Conservation (phyloP, 2,797 vertebrate species). For the Bucorvus abyssinicus region DNA sequence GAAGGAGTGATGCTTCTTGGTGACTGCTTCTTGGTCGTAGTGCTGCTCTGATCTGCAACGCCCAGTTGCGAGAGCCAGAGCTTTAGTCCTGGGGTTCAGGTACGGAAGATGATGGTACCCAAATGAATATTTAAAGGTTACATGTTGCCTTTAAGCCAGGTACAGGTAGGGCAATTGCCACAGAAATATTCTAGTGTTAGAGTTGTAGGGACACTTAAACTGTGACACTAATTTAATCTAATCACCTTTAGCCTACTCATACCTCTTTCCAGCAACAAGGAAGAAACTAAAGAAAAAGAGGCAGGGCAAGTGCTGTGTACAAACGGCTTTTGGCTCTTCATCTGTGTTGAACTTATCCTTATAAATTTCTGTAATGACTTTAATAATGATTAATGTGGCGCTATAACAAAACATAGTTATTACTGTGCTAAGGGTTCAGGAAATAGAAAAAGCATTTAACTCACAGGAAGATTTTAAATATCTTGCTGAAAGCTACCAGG, state of each 20-base stretch:
- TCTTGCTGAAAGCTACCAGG: constrained; percentile 48
- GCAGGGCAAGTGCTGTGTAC: neutral
- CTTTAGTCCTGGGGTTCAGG: neutral
- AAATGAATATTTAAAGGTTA: neutral
- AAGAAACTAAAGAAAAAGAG: neutral
- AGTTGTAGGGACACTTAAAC: neutral
- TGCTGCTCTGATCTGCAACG: fast-evolving
- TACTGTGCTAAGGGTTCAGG: neutral
- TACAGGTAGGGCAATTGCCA: neutral
- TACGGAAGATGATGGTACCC: neutral
- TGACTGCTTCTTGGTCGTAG: neutral
- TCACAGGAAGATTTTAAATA: neutral
- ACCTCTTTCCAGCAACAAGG: neutral
- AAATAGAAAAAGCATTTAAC: constrained; percentile 16
- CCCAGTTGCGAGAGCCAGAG: neutral
- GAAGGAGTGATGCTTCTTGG: too few relatives aligned
- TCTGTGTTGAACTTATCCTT: neutral
- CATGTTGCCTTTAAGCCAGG: neutral
- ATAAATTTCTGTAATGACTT: neutral
- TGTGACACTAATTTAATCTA: neutral
- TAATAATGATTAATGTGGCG: neutral
- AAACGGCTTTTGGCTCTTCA: neutral
- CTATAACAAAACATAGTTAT: neutral
- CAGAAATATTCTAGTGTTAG: neutral
- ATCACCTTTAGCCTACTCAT: neutral